Conservation (phyloP, 2,888 invertebrate species). For the Caenorhabditis wallacei region DNA sequence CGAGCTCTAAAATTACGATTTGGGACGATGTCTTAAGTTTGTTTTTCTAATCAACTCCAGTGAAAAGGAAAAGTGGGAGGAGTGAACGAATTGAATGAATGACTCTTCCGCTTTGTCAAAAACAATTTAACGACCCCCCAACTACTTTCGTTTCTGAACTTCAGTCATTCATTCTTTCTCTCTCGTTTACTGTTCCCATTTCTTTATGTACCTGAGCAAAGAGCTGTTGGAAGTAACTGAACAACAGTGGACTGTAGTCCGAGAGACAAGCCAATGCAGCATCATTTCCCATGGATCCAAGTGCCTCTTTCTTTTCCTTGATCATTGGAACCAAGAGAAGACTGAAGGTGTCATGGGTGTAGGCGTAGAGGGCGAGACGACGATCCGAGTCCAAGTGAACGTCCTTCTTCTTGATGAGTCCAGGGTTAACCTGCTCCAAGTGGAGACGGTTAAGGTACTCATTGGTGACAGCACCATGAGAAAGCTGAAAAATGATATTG, state of each 20-base stretch:
- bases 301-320: constrained; percentile 96
- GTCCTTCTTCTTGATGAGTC: constrained; percentile 71
- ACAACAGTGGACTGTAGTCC: constrained; percentile 93
- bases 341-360: constrained; percentile 95
- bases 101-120: constrained; percentile 21
- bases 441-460: constrained; percentile 81
- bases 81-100: constrained; percentile 6
- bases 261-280: constrained; percentile 97
- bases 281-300: constrained; percentile 99
- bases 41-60: constrained; percentile 55
- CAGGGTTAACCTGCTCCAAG: constrained; percentile 72
- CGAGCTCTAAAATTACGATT: constrained; percentile 35
- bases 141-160: not conserved
- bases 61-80: constrained; percentile 17
- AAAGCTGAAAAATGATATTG: constrained; percentile 77
- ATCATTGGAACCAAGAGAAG: constrained; percentile 97
- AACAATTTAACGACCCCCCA: constrained; percentile 58
- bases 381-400: constrained; percentile 87
- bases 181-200: not conserved
- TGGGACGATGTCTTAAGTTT: constrained; percentile 6
- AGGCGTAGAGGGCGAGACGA: constrained; percentile 92
- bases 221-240: constrained; percentile 98
- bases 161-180: not conserved
- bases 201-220: constrained; percentile 93
- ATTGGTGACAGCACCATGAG: constrained; percentile 82